A percentile compares a stretch with the other conserved stretches of the same genome.
These are phyloP conservation scores for Alfaro cultratus DNA, from an alignment of 2,797 vertebrate species.

Conservation along the genomic window DNA sequence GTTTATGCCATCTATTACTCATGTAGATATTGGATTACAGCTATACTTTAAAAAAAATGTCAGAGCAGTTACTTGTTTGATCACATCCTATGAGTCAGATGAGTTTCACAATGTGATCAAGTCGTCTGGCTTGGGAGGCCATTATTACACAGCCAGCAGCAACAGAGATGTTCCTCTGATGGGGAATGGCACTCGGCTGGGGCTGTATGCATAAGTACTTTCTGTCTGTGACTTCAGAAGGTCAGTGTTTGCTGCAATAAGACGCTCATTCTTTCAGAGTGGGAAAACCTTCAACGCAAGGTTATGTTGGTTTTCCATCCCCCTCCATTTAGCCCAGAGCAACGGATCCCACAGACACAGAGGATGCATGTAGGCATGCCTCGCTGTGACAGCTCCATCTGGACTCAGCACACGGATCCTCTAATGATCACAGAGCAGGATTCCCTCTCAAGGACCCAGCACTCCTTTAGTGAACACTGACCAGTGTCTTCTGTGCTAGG, in stretches of 20 bases:
- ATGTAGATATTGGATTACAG: constrained; percentile 24
- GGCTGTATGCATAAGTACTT: constrained; percentile 21
- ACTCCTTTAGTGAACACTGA: constrained; percentile 45
- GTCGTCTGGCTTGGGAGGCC: constrained; percentile 19
- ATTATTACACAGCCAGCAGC: constrained; percentile 20
- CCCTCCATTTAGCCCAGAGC: constrained; percentile 51
- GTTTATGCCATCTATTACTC: constrained; percentile 6
- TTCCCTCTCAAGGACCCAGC: constrained; percentile 57
- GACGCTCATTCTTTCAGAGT: constrained; percentile 48
- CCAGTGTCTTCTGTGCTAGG: constrained; percentile 43
- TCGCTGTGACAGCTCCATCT: constrained; percentile 75
- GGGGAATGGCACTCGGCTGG: constrained; percentile 14
- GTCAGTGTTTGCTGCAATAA: constrained; percentile 35
- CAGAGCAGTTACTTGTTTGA: constrained; percentile 20
- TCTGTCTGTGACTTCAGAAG: constrained; percentile 45
- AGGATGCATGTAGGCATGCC: constrained; percentile 56
- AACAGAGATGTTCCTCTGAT: constrained; percentile 28
- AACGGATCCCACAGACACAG: constrained; percentile 53
- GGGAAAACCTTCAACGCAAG: constrained; percentile 60
- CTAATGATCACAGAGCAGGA: constrained; percentile 67
- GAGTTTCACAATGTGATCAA: constrained; percentile 23
- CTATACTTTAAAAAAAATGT: constrained; percentile 10
- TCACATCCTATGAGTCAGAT: constrained; percentile 13
- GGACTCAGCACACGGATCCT: constrained; percentile 54
- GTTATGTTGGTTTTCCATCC: constrained; percentile 54